These are phyloP conservation scores for Siniperca chuatsi DNA, from an alignment of 2,113 vertebrate species.

Conservation along the genomic window DNA sequence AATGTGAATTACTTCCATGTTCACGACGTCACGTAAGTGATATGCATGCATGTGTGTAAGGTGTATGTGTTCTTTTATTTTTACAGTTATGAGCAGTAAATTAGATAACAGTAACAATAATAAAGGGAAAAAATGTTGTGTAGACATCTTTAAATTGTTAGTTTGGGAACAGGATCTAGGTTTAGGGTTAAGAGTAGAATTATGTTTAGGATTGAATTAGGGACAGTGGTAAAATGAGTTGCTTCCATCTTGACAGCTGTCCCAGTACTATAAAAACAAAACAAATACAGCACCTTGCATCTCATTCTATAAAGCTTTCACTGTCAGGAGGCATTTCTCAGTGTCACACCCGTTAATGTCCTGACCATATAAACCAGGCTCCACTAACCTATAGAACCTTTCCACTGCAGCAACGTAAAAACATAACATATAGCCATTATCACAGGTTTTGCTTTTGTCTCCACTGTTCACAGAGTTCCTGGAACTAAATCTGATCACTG, in stretches of 20 bases:
- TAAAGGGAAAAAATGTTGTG: too few species aligned
- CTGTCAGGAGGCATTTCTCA: too few species aligned
- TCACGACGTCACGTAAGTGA: not conserved
- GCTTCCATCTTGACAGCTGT: not conserved
- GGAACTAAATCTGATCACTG: too few species aligned
- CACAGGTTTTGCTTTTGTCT: too few species aligned
- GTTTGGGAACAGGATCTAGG: not conserved
- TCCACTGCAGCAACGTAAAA: too few species aligned
- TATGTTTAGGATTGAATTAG: too few species aligned
- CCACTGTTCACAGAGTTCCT: too few species aligned
- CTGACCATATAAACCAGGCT: too few species aligned
- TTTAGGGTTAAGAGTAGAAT: not conserved
- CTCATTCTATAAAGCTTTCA: not conserved
- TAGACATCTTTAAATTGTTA: not conserved
- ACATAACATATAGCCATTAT: too few species aligned
- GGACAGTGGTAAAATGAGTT: not conserved
- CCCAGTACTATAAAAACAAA: not conserved
- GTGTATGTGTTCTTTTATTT: not conserved
- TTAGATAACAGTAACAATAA: not conserved
- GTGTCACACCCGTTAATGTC: not conserved
- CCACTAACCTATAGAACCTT: too few species aligned
- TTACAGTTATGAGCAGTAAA: not conserved
- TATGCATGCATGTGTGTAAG: not conserved
- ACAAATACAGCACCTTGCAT: not conserved
- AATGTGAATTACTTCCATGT: slow-evolving; percentile 11